Percentiles rank a stretch among this genome's conserved stretches.
Evolutionary conservation across 2,888 invertebrate species (phyloP).

Genomic region (Tinea semifulvella): DNA sequence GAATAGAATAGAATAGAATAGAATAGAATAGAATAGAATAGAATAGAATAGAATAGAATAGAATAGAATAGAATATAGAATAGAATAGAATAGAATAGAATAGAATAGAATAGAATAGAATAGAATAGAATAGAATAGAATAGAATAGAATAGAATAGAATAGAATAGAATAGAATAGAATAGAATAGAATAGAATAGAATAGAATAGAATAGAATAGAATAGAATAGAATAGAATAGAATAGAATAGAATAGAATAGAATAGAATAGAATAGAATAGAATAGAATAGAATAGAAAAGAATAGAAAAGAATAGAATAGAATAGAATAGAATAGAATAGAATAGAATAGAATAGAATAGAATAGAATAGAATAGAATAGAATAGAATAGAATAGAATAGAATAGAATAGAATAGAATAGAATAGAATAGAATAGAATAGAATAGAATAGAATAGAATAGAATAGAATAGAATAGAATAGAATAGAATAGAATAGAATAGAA

Average conservation of each 20-base stretch:
- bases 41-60: conserved; percentile 12
- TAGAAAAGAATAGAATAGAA: neutral
- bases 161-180: neutral
- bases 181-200: neutral
- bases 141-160: neutral
- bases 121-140: neutral
- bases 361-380: neutral
- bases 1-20: conserved; percentile 12
- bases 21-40: conserved; percentile 12
- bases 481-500: neutral
- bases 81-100: conserved; percentile 8
- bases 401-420: neutral
- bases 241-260: neutral
- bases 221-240: neutral
- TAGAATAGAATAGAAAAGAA: neutral
- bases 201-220: neutral
- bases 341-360: neutral
- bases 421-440: neutral
- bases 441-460: neutral
- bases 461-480: neutral
- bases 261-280: neutral
- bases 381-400: neutral
- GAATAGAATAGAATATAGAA: conserved; percentile 11
- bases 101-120: conserved; percentile 1
- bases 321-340: neutral